Conservation (phyloP, 2,113 vertebrate species). For the Zosterops japonicus region DNA sequence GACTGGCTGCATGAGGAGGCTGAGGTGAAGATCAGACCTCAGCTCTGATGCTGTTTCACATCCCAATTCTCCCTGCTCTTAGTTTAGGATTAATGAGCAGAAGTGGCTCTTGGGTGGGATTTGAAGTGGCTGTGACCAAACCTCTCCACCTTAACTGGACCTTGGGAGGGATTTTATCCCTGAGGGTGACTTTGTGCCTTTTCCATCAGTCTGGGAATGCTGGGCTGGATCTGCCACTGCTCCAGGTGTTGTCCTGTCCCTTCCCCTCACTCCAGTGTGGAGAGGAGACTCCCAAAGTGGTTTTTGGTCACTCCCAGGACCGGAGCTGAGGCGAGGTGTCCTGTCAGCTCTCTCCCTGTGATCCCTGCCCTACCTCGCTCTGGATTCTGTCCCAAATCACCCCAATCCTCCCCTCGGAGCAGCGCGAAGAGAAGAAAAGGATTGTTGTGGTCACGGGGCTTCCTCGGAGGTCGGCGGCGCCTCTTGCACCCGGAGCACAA, state of each 20-base stretch:
- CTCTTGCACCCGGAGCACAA: background rate
- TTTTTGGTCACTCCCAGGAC: fast-evolving
- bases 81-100: background rate
- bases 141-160: fast-evolving
- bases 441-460: background rate
- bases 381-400: fast-evolving
- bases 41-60: fast-evolving
- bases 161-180: background rate
- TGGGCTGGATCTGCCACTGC: background rate
- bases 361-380: background rate
- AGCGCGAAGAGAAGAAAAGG: background rate
- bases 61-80: background rate
- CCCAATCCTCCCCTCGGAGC: background rate
- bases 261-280: background rate
- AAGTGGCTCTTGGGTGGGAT: fast-evolving
- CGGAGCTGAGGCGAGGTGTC: fast-evolving
- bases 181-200: too few species aligned
- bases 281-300: fast-evolving
- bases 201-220: background rate
- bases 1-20: background rate
- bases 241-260: fast-evolving
- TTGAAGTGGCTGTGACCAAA: fast-evolving
- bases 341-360: fast-evolving
- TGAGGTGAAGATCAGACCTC: background rate
- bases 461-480: background rate